Evolutionary conservation across 2,113 vertebrate genomes (phyloP).

Genomic region (Indri indri): DNA sequence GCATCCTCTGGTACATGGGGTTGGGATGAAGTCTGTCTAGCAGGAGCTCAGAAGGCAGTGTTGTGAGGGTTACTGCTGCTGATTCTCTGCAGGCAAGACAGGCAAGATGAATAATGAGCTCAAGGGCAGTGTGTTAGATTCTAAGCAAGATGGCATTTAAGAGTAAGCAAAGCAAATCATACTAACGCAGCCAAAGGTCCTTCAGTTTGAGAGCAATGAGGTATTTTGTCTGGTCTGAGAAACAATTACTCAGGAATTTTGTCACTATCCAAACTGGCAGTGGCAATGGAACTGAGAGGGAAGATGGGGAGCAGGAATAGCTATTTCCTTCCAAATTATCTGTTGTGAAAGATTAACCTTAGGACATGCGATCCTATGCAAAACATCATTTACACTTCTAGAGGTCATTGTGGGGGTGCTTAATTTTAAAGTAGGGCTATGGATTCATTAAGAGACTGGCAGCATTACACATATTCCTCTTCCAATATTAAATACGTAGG

Average conservation of each 20-base stretch:
- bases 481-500: background rate
- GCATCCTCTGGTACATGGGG: slow-evolving; percentile 98
- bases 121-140: background rate
- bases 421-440: background rate
- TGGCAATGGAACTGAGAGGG: too few species aligned
- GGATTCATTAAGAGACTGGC: background rate
- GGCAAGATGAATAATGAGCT: background rate
- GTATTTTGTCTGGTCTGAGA: background rate
- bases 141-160: background rate
- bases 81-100: slow-evolving; percentile 85
- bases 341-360: background rate
- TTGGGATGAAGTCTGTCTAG: slow-evolving; percentile 97
- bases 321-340: background rate
- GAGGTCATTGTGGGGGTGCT: background rate
- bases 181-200: background rate
- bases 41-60: slow-evolving; percentile 95
- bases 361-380: background rate
- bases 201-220: background rate
- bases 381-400: background rate
- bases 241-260: background rate
- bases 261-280: background rate
- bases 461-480: background rate
- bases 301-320: background rate
- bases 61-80: slow-evolving; percentile 89
- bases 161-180: background rate